These are phyloP conservation scores for Calameuta pallipes DNA, from an alignment of 2,888 invertebrate genomes.

Conservation along the genomic window DNA sequence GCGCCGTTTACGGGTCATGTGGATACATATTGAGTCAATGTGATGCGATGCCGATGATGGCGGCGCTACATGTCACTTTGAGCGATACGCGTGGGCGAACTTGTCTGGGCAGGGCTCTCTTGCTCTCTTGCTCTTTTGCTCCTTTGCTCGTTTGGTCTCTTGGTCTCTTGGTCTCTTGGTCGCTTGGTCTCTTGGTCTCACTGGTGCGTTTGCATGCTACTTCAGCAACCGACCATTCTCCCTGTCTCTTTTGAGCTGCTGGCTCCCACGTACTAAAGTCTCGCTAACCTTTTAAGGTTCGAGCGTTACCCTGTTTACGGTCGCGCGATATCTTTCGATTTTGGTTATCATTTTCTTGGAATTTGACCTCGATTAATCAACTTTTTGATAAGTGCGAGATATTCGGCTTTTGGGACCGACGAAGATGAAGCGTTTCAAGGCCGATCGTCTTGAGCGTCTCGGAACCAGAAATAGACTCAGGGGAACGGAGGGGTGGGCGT, in stretches of 20 bases:
- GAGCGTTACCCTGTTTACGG: slow-evolving; percentile 21
- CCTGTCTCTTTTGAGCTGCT: slow-evolving; percentile 1
- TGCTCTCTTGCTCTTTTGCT: background rate
- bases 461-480: background rate
- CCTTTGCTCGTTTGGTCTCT: background rate
- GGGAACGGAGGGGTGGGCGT: no score
- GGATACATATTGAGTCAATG: slow-evolving; percentile 26
- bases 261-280: slow-evolving; percentile 41
- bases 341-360: background rate
- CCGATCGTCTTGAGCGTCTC: background rate
- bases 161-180: background rate
- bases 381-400: background rate
- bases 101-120: slow-evolving; percentile 31
- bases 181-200: background rate
- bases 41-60: slow-evolving; percentile 10
- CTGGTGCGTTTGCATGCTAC: background rate
- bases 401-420: background rate
- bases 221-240: background rate
- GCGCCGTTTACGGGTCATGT: background rate
- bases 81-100: slow-evolving; percentile 38
- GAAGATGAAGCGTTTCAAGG: background rate
- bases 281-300: slow-evolving; percentile 42
- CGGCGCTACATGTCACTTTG: slow-evolving; percentile 23
- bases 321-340: background rate
- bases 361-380: background rate